Percentiles rank a stretch among this genome's conserved stretches.
Conservation (phyloP, 2,113 vertebrate species). For the Chauna torquata region DNA sequence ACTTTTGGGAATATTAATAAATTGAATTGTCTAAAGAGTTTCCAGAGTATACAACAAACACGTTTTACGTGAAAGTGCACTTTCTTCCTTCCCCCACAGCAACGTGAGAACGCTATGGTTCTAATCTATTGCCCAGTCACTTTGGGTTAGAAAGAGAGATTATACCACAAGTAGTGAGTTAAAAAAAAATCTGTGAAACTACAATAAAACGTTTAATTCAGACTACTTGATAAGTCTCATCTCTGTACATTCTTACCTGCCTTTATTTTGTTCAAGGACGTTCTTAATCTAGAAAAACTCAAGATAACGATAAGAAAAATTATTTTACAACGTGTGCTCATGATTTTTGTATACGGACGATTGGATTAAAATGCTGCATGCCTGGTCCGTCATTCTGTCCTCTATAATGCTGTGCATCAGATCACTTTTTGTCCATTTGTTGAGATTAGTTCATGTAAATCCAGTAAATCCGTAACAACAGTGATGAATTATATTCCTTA, state of each 20-base stretch:
- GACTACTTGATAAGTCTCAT: background rate
- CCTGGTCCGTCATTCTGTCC: background rate
- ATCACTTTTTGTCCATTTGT: background rate
- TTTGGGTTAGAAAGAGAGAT: slow-evolving; percentile 44
- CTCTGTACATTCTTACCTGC: background rate
- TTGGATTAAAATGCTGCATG: background rate
- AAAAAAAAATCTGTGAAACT: background rate
- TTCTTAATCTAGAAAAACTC: background rate
- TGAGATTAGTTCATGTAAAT: background rate
- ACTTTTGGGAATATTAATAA: slow-evolving; percentile 23
- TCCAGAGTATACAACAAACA: background rate
- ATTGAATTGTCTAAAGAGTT: slow-evolving; percentile 22
- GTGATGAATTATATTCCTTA: background rate
- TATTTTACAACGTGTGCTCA: background rate
- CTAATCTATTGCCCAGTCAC: slow-evolving; percentile 39
- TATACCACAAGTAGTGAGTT: background rate
- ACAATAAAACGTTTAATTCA: background rate
- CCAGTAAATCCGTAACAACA: too few relatives aligned
- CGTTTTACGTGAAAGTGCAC: background rate
- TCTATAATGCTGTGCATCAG: background rate
- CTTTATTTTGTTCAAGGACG: background rate
- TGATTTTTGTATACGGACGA: background rate
- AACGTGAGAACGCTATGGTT: background rate
- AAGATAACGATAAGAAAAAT: background rate
- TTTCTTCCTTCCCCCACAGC: background rate